Conservation (phyloP, 2,113 vertebrate species). For the Hypocryptadius cinnamomeus region DNA sequence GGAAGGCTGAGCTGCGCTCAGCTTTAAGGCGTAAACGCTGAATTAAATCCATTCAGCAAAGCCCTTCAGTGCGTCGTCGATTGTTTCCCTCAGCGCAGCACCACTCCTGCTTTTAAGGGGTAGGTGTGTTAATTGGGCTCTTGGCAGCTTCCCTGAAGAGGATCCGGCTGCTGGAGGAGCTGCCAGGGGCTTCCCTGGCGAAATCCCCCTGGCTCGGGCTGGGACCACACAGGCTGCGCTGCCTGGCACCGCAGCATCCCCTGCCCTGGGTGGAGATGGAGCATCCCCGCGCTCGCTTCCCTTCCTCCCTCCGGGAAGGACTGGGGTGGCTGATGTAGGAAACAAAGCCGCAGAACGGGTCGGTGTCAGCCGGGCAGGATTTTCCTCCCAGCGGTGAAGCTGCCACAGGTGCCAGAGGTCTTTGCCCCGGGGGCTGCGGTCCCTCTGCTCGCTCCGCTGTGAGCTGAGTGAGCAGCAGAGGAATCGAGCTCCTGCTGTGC, state of each 20-base stretch:
- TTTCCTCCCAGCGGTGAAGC: neutral
- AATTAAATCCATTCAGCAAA: neutral
- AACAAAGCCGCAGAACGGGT: fast-evolving
- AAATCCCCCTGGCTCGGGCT: neutral
- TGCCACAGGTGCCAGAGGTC: too few species aligned
- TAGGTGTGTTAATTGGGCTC: neutral
- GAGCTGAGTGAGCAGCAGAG: neutral
- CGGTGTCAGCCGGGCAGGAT: fast-evolving
- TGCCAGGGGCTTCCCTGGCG: neutral
- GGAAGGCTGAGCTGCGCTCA: neutral
- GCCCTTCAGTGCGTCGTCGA: neutral
- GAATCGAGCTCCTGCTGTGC: fast-evolving
- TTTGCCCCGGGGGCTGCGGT: neutral
- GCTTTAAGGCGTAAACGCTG: neutral
- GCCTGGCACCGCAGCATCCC: neutral
- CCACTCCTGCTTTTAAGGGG: neutral
- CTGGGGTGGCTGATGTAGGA: fast-evolving
- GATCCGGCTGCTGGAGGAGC: neutral
- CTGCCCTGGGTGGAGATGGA: neutral
- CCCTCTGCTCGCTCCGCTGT: too few species aligned
- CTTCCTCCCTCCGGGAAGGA: neutral
- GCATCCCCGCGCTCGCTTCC: fast-evolving
- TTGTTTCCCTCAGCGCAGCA: neutral
- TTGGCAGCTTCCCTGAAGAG: neutral
- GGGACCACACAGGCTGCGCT: neutral